Base-by-base conservation (phyloP, 2,113 vertebrate genomes). In the Oryzias melastigma region DNA sequence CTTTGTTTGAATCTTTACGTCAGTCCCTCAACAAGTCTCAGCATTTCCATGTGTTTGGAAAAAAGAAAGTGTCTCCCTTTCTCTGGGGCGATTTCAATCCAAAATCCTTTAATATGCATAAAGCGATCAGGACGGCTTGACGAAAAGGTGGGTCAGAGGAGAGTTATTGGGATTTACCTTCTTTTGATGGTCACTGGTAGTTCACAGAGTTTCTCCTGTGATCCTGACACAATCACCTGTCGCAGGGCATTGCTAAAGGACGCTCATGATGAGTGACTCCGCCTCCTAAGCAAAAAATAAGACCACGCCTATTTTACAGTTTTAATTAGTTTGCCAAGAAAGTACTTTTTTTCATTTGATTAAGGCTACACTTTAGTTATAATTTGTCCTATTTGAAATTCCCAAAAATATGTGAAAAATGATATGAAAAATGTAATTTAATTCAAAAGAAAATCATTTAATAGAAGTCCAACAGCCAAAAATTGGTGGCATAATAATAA, bases 171-270 rank as follows among this genome's bases (percentile, higher is more conserved):
- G 58, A 50, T 58, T 45, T 53, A 16, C 3, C 8, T 19, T 7
- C 7, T 2, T n/a, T 17, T 52, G 18, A 62, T 46, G n/a, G 57
- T 40, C 17, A 6, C 6, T 5, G 25, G 0, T 17, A 62, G 81
- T 54, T 86, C 62, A 6, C 0, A 0, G 61, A 73, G 73, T 81
- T 62, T 48, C 8, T 58, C 52, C 44, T 19, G 59, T 80, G 68
- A 77, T 68, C 68, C 70, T 41, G 5, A 14, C 27, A 5, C 44
- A 27, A 18, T 42, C 56, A n/a, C 62, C 66, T 29, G 56, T 3
- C 46, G 51, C 14, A 4, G 27, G 53, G 68, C 15, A 56, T 59
- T 41, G 7, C 41, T 0, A 15, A 58, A 56, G 62, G 17, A 58
- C 44, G 27, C 65, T 25, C 16, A 25, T 5, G 19, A 52, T 16